Base-by-base conservation (phyloP, 2,113 vertebrate species). In the Scolopax mira region DNA sequence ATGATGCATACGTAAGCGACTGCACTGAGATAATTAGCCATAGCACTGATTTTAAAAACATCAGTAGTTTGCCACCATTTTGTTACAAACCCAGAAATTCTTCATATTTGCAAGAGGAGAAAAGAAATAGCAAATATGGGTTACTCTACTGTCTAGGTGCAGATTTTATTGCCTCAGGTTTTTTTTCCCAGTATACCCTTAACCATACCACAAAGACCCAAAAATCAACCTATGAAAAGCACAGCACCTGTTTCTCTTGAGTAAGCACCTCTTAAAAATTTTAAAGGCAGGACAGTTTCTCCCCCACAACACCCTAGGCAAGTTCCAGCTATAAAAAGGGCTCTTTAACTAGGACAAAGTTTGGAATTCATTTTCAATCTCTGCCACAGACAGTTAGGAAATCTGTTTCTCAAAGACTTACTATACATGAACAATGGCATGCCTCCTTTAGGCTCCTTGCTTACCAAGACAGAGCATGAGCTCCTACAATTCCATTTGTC, bases 21-120 rank as follows among this genome's bases (percentile, higher is more conserved):
- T 80, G 61, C 48, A 74, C 52, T 30, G 49, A 88, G 89, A 90
- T 97, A 97, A 98, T 97, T 97, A 98, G 88, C 85, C 92, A 91
- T 22, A 31, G 96, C 75, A 79, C 24, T 91, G 84, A 97, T 95
- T 97, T 94, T 90, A 57, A 91, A 92, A 77, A 44, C 54, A 81
- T 42, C 17, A 5, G 37, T 33, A 89, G 18, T 48, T 91, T 46
- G 79, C 16, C 41, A 82, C 25, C 33, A 64, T 75, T 92, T 82
- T 89, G 19, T 15, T 72, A 25, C 22, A 88, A 60, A 85, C 54
- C 1, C 5, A 31, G 6, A 52, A 70, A 23, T 58, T 80, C 55
- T 78, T 94, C 17, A 0, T 72, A 78, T 64, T 93, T 52, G 33
- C 33, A 88, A 74, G 54, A 4, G 27, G 31, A 90, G 24, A 82